Conservation (phyloP, 2,113 vertebrate genomes). For the Pseudopodoces humilis region DNA sequence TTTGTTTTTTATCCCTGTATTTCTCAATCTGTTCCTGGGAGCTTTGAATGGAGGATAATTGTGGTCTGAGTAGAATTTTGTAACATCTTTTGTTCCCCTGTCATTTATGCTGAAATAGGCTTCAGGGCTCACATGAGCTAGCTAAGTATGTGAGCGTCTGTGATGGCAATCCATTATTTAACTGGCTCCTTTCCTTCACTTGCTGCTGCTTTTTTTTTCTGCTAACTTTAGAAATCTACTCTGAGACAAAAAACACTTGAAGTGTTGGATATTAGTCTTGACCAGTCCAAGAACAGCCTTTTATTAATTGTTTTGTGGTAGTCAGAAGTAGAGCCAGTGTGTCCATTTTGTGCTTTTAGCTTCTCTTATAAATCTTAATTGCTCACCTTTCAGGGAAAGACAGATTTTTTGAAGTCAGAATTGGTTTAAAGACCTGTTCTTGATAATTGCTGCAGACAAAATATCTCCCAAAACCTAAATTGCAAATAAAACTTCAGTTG, state of each 20-base stretch:
- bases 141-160: not conserved
- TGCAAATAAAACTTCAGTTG: not conserved
- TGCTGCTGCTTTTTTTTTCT: not conserved
- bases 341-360: not conserved
- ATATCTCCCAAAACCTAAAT: conserved; percentile 27
- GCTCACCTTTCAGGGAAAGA: not conserved
- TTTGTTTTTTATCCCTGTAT: conserved; percentile 1
- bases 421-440: not conserved
- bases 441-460: not conserved
- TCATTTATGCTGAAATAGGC: conserved; percentile 2
- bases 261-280: not conserved
- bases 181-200: not conserved
- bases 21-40: conserved; percentile 13
- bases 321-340: not conserved
- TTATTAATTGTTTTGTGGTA: not conserved
- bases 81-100: conserved; percentile 29
- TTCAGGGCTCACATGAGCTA: conserved; percentile 8
- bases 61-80: conserved; percentile 24
- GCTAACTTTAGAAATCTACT: not conserved
- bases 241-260: not conserved
- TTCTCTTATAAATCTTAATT: not conserved
- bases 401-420: not conserved
- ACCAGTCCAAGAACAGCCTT: not conserved
- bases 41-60: conserved; percentile 17
- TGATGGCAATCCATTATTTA: conserved; percentile 7